These are phyloP conservation scores for Hippopotamyrus pictus DNA, from an alignment of 2,797 vertebrate species.

Conservation along the genomic window DNA sequence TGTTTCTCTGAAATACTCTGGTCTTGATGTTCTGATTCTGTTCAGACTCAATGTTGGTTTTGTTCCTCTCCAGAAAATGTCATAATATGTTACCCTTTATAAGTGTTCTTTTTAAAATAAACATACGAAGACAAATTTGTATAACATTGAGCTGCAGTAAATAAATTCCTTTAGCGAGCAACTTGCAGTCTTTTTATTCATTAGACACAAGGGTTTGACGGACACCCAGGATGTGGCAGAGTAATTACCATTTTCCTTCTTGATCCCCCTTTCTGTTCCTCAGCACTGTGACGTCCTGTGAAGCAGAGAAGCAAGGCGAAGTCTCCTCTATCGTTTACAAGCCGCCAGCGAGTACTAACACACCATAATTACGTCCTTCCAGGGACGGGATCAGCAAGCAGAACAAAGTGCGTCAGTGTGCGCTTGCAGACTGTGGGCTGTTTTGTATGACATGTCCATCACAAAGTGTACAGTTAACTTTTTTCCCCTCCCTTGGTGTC, in stretches of 20 bases:
- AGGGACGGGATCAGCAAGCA: constrained; percentile 57
- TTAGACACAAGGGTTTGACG: constrained; percentile 55
- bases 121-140: constrained; percentile 27
- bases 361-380: constrained; percentile 68
- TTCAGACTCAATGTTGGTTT: constrained; percentile 25
- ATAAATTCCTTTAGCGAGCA: constrained; percentile 25
- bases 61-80: constrained; percentile 26
- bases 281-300: constrained; percentile 60
- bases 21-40: constrained; percentile 45
- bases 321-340: constrained; percentile 57
- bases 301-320: constrained; percentile 57
- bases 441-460: constrained; percentile 53
- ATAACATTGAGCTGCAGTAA: constrained; percentile 25
- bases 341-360: constrained; percentile 48
- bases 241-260: constrained; percentile 63
- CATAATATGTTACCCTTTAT: not conserved
- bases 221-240: constrained; percentile 55
- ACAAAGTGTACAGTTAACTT: constrained; percentile 38
- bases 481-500: constrained; percentile 40
- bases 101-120: constrained; percentile 9
- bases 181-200: constrained; percentile 42
- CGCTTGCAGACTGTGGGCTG: constrained; percentile 50
- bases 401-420: constrained; percentile 68
- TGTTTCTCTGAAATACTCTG: not conserved
- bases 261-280: constrained; percentile 44